phyloP scores from a whole-genome alignment of 1,140 invertebrate genomes.

The Laodelphax striatellus region DNA sequence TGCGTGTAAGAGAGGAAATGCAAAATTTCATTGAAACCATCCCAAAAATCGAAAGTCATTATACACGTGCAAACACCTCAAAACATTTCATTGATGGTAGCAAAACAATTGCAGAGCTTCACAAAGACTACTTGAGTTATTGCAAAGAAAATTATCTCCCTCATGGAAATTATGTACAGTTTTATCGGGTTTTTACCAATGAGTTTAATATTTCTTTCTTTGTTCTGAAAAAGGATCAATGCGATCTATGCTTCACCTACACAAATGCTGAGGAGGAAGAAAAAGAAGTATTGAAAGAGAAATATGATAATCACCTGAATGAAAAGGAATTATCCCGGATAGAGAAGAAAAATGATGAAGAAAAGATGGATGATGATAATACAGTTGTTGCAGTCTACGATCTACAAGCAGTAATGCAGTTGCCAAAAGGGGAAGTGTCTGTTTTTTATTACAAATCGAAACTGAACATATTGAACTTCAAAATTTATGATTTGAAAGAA shows the following conservation, averaged over 20 bases:
- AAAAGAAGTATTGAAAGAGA: conserved; percentile 1
- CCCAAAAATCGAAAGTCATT: background rate
- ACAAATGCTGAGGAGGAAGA: background rate
- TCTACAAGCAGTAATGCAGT: conserved; percentile 6
- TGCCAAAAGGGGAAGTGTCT: conserved; percentile 16
- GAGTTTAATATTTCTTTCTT: conserved; percentile 14
- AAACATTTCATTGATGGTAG: conserved; percentile 1
- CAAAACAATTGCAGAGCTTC: conserved; percentile 3
- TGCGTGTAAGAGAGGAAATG: conserved; percentile 4
- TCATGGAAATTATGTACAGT: too few relatives aligned
- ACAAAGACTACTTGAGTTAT: conserved; percentile 1
- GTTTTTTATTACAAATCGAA: conserved; percentile 24
- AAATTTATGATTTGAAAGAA: conserved; percentile 19
- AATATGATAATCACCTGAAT: conserved; percentile 2
- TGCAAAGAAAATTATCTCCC: background rate
- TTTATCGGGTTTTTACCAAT: conserved; percentile 3
- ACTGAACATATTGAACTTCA: conserved; percentile 24
- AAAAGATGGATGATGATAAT: background rate
- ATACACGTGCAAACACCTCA: background rate
- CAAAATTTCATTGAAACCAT: conserved; percentile 8
- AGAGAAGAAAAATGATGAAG: conserved; percentile 2
- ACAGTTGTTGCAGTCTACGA: conserved; percentile 6
- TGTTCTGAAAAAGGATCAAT: conserved; percentile 19
- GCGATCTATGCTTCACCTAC: conserved; percentile 12
- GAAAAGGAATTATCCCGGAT: conserved; percentile 2